Evolutionary conservation across 2,888 invertebrate species (phyloP), one percentile per base, ranked within the genome.

Genomic region (Clunio marinus): DNA sequence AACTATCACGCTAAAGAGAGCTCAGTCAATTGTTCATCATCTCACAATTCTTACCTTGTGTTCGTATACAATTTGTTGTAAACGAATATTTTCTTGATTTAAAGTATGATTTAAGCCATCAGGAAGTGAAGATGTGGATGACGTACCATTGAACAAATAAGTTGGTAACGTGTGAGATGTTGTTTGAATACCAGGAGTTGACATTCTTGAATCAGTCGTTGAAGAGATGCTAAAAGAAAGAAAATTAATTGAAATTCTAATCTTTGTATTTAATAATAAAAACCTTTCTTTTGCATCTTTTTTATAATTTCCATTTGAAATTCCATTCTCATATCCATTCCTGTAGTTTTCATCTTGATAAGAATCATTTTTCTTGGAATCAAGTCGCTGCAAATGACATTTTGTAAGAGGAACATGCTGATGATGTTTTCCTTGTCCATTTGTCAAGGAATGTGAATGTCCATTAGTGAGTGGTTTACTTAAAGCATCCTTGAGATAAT

Each of bases 51-150:
- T 74, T 75, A 91, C 92, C 84, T 86, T 88, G 76, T 91, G 88
- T 72, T 90, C 88, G 69, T 87, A 83, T 73, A 91, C 87, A 74
- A 95, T 88, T 78, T 92, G 89, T 76, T 88, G 87, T 74, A 95
- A 83, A 71, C 93, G 81, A 75, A 79, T 75, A 71, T 79, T 79
- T 74, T 78, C 77, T 74, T 79, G 79, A 72, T 78, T 79, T 69
- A 79, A 72, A 65, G 78, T 78, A 73, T 78, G 79, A 28, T 77
- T 77, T 70, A 79, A 72, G 63, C 79, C 79, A 74, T 79, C 79
- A 24, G 77, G 78, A 71, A 78, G 75, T 51, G 76, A 73, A 58
- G 77, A 75, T 72, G 75, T 74, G 70, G 75, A 72, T 69, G 35
- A 55, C 22, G 51, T 51, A 17, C 51, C 20, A 22, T 51, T 22